phyloP scores from a whole-genome alignment of 2,113 vertebrate genomes.

The Zosterops japonicus region DNA sequence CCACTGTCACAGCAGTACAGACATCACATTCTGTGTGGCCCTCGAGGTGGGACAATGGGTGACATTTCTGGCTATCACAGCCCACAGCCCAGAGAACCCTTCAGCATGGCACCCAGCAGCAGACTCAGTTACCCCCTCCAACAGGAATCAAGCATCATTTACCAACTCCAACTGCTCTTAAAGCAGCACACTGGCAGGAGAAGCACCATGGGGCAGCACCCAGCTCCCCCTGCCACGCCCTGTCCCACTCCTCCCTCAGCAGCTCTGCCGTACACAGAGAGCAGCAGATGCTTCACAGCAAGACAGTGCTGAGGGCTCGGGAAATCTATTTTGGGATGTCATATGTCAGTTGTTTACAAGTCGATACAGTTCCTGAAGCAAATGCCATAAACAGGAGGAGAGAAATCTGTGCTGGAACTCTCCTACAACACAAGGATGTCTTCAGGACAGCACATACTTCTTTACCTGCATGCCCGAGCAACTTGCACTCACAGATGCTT shows the following conservation, averaged over 20 bases:
- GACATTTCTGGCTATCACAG: neutral
- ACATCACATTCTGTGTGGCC: neutral
- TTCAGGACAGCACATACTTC: neutral
- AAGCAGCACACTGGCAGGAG: rapidly evolving
- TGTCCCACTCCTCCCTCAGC: neutral
- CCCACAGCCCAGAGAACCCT: neutral
- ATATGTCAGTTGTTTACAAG: neutral
- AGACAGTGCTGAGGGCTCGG: rapidly evolving
- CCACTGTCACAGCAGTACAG: neutral
- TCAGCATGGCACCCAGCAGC: neutral
- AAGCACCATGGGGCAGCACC: rapidly evolving
- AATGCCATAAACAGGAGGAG: neutral
- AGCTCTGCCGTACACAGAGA: neutral
- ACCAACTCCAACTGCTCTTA: rapidly evolving
- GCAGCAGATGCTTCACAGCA: neutral
- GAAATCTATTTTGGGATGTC: neutral
- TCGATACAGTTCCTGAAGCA: neutral
- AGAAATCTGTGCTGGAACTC: neutral
- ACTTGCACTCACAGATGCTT: neutral
- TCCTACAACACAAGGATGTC: neutral
- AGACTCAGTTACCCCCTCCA: neutral
- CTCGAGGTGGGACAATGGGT: neutral
- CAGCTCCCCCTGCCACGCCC: neutral
- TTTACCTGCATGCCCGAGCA: rapidly evolving
- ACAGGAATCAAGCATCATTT: neutral